Percentiles rank a stretch among this genome's conserved stretches.
phyloP scores from a whole-genome alignment of 2,113 vertebrate genomes.

The Mandrillus leucophaeus region DNA sequence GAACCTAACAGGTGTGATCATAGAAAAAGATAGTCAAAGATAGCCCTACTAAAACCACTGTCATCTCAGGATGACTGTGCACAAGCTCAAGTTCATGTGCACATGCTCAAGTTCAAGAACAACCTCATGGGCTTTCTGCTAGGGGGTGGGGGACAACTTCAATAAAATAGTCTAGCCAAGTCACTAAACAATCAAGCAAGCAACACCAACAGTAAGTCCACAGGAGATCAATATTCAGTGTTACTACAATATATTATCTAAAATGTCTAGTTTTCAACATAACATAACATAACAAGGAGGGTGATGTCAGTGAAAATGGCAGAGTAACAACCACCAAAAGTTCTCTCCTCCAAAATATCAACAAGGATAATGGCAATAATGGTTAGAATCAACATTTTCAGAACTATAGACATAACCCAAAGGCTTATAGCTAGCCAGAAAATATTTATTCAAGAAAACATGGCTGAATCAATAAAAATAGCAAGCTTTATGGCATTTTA shows the following conservation, averaged over 20 bases:
- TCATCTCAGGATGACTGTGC: background rate
- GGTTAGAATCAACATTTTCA: background rate
- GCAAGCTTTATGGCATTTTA: background rate
- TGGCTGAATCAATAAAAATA: background rate
- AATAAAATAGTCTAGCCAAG: background rate
- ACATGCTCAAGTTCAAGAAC: background rate
- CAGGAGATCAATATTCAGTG: background rate
- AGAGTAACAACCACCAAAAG: background rate
- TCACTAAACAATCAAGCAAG: background rate
- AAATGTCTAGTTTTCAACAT: background rate
- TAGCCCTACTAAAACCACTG: background rate
- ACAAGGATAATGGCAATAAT: background rate
- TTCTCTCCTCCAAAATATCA: background rate
- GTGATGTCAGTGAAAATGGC: background rate
- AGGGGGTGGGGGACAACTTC: background rate
- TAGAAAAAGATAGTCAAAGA: background rate
- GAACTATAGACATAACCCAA: background rate
- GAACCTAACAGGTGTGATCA: background rate
- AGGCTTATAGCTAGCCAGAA: background rate
- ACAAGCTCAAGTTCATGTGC: background rate
- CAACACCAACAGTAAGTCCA: background rate
- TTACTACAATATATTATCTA: background rate
- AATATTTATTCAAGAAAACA: background rate
- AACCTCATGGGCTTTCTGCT: background rate
- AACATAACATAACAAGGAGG: background rate